Conservation (phyloP, 1,140 invertebrate species). For the Danaus melanippus region DNA sequence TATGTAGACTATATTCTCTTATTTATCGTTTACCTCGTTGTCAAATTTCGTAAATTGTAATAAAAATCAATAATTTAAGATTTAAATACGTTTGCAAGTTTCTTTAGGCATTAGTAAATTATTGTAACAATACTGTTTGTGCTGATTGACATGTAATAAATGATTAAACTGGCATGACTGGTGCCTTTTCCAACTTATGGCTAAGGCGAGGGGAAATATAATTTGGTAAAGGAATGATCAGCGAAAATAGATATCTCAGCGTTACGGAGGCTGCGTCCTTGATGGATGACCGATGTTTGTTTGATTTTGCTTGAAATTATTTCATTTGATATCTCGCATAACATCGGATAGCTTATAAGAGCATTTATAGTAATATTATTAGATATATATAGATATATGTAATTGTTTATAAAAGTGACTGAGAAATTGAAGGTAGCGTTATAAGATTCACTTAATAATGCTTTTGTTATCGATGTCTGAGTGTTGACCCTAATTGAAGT, state of each 20-base stretch:
- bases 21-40: too few species aligned
- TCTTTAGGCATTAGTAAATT: not conserved
- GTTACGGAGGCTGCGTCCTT: conserved; percentile 46
- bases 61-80: too few species aligned
- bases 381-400: conserved; percentile 9
- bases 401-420: conserved; percentile 49
- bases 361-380: conserved; percentile 12
- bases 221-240: conserved; percentile 60
- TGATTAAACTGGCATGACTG: conserved; percentile 29
- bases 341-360: conserved; percentile 40
- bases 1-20: too few species aligned
- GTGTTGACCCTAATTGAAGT: conserved; percentile 27
- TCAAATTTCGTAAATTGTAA: too few species aligned
- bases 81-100: too few species aligned
- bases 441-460: conserved; percentile 24
- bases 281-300: conserved; percentile 58
- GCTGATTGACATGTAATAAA: conserved; percentile 27
- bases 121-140: conserved; percentile 18
- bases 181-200: conserved; percentile 29
- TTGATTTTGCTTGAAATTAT: conserved; percentile 38
- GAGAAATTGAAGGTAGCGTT: conserved; percentile 34
- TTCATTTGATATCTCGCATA: conserved; percentile 15
- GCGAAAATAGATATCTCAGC: conserved; percentile 60
- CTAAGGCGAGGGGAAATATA: conserved; percentile 42
- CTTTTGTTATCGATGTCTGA: conserved; percentile 15